Evolutionary conservation across 1,140 invertebrate species (phyloP), one percentile per base, ranked within the genome.

Genomic region (Drosophila pectinifera): DNA sequence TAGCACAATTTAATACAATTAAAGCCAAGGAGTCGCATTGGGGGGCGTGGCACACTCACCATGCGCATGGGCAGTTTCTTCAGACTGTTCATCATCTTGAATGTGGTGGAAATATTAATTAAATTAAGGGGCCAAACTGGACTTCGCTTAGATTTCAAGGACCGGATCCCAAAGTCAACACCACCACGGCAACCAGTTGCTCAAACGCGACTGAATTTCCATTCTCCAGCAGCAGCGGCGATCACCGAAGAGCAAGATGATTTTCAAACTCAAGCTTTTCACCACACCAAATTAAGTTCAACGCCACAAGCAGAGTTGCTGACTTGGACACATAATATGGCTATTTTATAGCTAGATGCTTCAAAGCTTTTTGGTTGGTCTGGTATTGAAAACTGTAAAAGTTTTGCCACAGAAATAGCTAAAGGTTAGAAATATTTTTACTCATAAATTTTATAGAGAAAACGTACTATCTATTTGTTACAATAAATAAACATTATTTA

Each of bases 61-160:
- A 91, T 76, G 59, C 91, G 91, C 74, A 92, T 73, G 38, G 91
- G 91, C 69, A 92, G 70, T 78, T 92, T 92, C 73, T 78, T 90
- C 36, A 92, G 65, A 83, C 64, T 88, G 86, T 91, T 92, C 91
- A 92, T 92, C 74, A 81, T 92, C 42, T 62, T 85, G 64, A 43
- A 34, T 78, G 36, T 48, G 24, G 28, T 67, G 55, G 38, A 16
- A 39, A 24, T 58, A 36, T 59, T 53, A 56, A 68, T 63, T 56
- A 10, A 68, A 80, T 61, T 26, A 76, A 63, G 54, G 51, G 46
- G 63, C 62, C 64, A 69, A 75, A 70, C 59, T 73, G 63, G 82
- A 68, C 65, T 73, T 43, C 55, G 20, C 34, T 57, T 18, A 1
- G 45, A 62, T 13, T 24, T 42, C 10, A 7, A 10, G 58, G 43